Base-by-base conservation (phyloP, 1,140 invertebrate species). In the Drosophila pseudoobscura region DNA sequence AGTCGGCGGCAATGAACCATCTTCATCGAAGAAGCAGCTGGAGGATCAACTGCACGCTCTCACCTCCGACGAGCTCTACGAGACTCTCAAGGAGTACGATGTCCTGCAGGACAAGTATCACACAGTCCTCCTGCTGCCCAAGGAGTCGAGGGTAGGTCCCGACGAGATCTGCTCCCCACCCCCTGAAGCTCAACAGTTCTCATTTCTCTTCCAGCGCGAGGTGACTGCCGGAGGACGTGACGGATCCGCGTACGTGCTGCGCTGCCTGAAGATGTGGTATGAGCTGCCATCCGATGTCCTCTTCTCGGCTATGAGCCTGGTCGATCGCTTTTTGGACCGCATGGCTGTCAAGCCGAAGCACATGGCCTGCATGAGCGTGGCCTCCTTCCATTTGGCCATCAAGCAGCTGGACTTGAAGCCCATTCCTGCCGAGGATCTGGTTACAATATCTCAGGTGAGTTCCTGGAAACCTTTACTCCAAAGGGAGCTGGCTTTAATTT, bases 261-360 rank as follows among this genome's bases (percentile, higher is more conserved):
- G 96, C 61, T 96, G 95, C 89, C 93, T 97, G 43, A 96, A 96
- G 92, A 94, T 96, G 68, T 96, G 96, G 95, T 97, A 95, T 88
- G 95, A 96, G 88, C 91, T 96, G 78, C 95, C 96, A 4, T 94
- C 95, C 9, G 95, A 96, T 72, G 95, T 96, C 13, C 94, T 96
- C 65, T 95, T 96, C 89, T 93, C 94, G 62, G 95, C 95, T 50
- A 94, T 96, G 89, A 96, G 95, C 90, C 88, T 96, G 60, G 95
- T 96, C 90, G 96, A 97, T 90, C 93, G 95, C 74, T 96, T 95
- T 72, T 87, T 95, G 56, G 95, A 94, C 26, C 94, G 94, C 80
- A 95, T 95, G 94, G 95, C 94, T 89, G 94, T 95, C 62, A 92
- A 89, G 66, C 83, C 91, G 8, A 92, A 92, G 66, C 91, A 92